phyloP scores from a whole-genome alignment of 2,888 invertebrate species.

The Drosophila sordidula region DNA sequence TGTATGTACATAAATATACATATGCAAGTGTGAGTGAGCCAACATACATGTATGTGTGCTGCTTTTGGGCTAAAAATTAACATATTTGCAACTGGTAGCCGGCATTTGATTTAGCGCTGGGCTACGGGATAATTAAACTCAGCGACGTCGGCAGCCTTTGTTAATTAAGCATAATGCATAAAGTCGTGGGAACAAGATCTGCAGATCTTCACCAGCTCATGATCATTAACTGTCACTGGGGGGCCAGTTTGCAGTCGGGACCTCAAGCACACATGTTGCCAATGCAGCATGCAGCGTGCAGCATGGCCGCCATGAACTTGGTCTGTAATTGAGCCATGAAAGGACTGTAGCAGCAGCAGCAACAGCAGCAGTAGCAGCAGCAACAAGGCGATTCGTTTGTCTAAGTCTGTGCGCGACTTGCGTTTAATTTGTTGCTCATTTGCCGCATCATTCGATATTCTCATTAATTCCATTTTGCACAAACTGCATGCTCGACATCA shows the following conservation, averaged over 20 bases:
- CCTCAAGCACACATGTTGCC: slow-evolving; percentile 64
- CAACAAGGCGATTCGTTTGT: slow-evolving; percentile 57
- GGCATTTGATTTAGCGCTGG: slow-evolving; percentile 67
- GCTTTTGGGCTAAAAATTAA: slow-evolving; percentile 57
- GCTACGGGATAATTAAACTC: slow-evolving; percentile 68
- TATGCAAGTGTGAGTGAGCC: not conserved
- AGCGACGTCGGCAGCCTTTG: slow-evolving; percentile 70
- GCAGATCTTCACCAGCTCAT: slow-evolving; percentile 37
- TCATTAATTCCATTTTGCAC: slow-evolving; percentile 45
- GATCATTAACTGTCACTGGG: slow-evolving; percentile 57
- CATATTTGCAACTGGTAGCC: slow-evolving; percentile 60
- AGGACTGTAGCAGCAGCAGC: slow-evolving; percentile 32
- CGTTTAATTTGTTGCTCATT: slow-evolving; percentile 68
- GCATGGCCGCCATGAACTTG: slow-evolving; percentile 73
- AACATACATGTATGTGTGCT: slow-evolving; percentile 9
- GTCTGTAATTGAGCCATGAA: slow-evolving; percentile 61
- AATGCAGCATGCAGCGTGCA: slow-evolving; percentile 66
- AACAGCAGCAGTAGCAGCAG: slow-evolving; percentile 6
- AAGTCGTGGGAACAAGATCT: slow-evolving; percentile 72
- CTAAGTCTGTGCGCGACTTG: slow-evolving; percentile 27
- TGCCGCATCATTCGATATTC: slow-evolving; percentile 76
- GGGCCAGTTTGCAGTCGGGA: slow-evolving; percentile 19
- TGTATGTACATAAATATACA: slow-evolving; percentile 40
- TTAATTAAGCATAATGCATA: slow-evolving; percentile 75
- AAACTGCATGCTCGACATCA: slow-evolving; percentile 36